These are phyloP conservation scores for Aramus guarauna DNA, from an alignment of 2,113 vertebrate species.

Conservation along the genomic window DNA sequence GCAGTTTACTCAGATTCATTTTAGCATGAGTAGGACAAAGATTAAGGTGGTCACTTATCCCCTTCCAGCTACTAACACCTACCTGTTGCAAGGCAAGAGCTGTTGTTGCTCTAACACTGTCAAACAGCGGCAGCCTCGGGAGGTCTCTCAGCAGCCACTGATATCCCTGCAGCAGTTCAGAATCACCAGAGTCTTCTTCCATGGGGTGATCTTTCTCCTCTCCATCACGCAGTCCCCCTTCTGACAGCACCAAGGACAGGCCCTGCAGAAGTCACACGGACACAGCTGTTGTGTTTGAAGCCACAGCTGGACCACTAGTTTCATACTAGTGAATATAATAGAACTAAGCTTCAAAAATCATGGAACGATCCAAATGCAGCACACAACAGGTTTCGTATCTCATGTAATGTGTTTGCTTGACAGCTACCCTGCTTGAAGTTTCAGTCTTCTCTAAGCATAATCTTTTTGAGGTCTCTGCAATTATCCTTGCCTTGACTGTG, in stretches of 20 bases:
- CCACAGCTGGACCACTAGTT: neutral
- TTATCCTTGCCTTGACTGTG: neutral
- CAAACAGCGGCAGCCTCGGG: slow-evolving; percentile 89
- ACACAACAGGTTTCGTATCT: neutral
- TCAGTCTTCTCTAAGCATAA: neutral
- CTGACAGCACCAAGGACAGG: slow-evolving; percentile 89
- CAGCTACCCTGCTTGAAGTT: neutral
- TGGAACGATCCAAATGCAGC: neutral
- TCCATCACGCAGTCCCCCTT: slow-evolving; percentile 85
- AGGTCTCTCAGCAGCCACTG: slow-evolving; percentile 94
- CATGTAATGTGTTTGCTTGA: neutral
- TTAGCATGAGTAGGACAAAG: neutral
- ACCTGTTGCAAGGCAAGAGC: slow-evolving; percentile 94
- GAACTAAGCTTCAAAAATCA: neutral
- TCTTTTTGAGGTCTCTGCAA: neutral
- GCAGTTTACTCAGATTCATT: neutral
- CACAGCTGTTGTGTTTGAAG: neutral
- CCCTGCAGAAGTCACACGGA: slow-evolving; percentile 70
- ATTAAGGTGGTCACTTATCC: neutral
- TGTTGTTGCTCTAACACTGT: slow-evolving; percentile 88
- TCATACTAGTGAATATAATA: neutral
- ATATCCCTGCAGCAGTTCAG: slow-evolving; percentile 86
- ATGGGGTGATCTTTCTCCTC: slow-evolving; percentile 91
- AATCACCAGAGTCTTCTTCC: slow-evolving; percentile 88
- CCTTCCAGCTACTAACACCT: neutral